Percentiles rank a stretch among this genome's conserved stretches.
Evolutionary conservation across 2,113 vertebrate genomes (phyloP).

Genomic region (Microtus ochrogaster): DNA sequence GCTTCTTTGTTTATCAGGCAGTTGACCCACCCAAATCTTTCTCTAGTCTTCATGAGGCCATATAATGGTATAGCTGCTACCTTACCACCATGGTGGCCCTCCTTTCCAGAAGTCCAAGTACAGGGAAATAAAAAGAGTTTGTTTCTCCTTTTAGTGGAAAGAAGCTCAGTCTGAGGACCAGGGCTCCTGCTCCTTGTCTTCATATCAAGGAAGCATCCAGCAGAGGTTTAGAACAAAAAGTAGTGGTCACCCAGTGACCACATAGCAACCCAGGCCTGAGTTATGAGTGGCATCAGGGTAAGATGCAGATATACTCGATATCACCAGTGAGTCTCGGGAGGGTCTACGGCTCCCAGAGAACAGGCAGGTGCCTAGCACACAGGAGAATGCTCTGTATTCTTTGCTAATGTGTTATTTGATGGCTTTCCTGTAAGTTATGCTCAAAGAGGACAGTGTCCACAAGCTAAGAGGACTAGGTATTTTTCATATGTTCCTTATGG

Average conservation of each 20-base stretch:
- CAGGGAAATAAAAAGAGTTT: not conserved
- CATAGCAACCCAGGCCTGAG: not conserved
- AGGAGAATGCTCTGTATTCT: not conserved
- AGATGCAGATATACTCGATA: not conserved
- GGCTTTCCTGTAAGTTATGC: not conserved
- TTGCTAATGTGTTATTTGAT: not conserved
- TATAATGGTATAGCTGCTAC: not conserved
- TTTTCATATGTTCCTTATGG: accelerated
- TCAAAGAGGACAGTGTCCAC: not conserved
- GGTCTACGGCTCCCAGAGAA: not conserved
- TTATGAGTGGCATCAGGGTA: not conserved
- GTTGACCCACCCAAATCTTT: not conserved
- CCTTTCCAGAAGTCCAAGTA: not conserved
- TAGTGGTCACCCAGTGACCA: not conserved
- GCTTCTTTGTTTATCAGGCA: not conserved
- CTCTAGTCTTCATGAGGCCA: not conserved
- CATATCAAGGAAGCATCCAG: not conserved
- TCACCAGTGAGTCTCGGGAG: not conserved
- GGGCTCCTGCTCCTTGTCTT: not conserved
- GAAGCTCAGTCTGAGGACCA: not conserved
- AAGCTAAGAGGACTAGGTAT: not conserved
- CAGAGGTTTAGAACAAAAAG: not conserved
- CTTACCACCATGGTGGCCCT: not conserved
- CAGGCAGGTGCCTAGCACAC: not conserved
- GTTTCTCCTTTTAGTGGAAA: not conserved